A percentile compares a stretch with the other conserved stretches of the same genome.
Evolutionary conservation across 2,888 invertebrate genomes (phyloP).

Genomic region (Rotaria magnacalcarata): DNA sequence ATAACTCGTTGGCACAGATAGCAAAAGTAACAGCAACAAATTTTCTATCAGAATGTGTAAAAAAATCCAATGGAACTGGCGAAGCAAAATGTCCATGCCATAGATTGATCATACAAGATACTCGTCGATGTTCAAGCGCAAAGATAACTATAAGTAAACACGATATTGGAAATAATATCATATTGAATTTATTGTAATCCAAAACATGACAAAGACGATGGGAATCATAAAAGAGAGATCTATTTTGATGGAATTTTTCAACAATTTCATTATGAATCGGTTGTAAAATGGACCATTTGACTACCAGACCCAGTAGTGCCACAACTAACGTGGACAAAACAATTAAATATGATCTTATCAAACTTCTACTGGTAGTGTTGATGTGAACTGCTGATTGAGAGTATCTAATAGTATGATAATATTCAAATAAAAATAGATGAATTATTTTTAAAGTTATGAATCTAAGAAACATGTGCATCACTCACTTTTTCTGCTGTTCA

Average conservation of each 20-base stretch:
- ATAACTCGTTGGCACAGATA: background rate
- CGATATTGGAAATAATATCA: background rate
- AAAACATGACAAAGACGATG: background rate
- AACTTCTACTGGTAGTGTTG: too few relatives aligned
- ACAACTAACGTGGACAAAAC: background rate
- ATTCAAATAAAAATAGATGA: too few relatives aligned
- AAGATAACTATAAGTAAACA: background rate
- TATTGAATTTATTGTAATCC: background rate
- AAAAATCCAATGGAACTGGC: background rate
- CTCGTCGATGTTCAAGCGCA: background rate
- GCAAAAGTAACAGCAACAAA: background rate
- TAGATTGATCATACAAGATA: background rate
- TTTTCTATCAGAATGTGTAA: background rate
- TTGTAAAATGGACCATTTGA: background rate
- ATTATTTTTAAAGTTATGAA: too few relatives aligned
- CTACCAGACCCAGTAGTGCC: background rate
- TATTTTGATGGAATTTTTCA: background rate
- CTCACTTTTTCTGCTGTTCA: background rate
- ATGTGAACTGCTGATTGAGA: too few relatives aligned
- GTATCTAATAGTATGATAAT: too few relatives aligned
- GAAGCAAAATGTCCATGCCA: background rate
- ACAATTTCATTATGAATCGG: background rate
- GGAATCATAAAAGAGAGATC: background rate
- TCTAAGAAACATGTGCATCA: too few relatives aligned
- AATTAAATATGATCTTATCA: background rate